Conservation (phyloP, 2,797 vertebrate genomes). For the Morus bassanus region DNA sequence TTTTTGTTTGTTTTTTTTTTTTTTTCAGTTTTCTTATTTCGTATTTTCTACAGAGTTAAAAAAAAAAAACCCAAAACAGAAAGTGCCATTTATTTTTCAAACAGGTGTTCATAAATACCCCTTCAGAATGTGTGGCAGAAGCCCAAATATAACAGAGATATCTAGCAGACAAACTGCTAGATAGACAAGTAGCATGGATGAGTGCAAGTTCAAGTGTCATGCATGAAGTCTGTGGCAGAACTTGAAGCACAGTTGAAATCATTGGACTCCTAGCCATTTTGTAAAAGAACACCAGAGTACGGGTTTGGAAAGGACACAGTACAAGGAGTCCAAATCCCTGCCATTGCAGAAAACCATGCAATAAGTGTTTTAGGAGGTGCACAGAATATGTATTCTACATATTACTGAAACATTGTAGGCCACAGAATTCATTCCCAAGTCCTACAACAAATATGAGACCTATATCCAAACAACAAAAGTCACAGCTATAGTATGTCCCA, state of each 20-base stretch:
- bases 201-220: not conserved
- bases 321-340: not conserved
- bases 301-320: not conserved
- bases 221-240: not conserved
- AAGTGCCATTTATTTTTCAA: not conserved
- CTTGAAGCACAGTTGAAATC: not conserved
- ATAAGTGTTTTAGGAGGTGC: not conserved
- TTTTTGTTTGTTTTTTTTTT: not conserved
- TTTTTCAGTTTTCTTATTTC: not conserved
- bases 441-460: not conserved
- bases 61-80: accelerated
- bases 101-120: not conserved
- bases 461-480: not conserved
- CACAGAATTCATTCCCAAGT: not conserved
- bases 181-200: not conserved
- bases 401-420: not conserved
- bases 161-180: not conserved
- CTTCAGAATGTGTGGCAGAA: not conserved
- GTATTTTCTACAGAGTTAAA: not conserved
- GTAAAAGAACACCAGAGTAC: not conserved
- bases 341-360: not conserved
- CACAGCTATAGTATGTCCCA: not conserved
- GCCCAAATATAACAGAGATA: not conserved
- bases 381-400: not conserved
- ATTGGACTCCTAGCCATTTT: not conserved